These are phyloP conservation scores for Mythimna ferrago DNA, from an alignment of 2,888 invertebrate species.

Conservation along the genomic window DNA sequence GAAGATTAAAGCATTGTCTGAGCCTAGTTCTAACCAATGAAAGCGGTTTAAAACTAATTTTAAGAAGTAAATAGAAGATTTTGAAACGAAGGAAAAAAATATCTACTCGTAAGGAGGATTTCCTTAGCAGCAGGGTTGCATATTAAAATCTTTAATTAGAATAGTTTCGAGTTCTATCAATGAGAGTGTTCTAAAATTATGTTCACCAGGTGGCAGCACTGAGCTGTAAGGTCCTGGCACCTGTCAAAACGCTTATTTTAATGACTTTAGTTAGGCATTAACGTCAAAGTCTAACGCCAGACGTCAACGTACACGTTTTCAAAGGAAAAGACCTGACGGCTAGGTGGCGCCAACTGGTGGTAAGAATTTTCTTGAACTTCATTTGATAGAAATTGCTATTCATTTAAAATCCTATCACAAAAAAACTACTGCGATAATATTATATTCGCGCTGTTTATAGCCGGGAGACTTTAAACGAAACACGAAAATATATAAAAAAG, in stretches of 20 bases:
- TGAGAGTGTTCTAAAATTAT: too few species aligned
- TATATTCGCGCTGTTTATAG: slow-evolving; percentile 30
- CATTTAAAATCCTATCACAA: slow-evolving; percentile 3
- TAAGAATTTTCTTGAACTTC: too few species aligned
- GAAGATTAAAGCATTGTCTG: background rate
- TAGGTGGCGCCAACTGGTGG: too few species aligned
- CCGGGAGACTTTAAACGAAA: slow-evolving; percentile 18
- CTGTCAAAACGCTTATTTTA: too few species aligned
- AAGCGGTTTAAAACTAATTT: background rate
- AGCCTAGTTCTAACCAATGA: background rate
- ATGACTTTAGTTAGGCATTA: too few species aligned
- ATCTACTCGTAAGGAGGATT: background rate
- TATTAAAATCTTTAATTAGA: background rate
- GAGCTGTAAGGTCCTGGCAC: too few species aligned
- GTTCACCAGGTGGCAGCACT: too few species aligned
- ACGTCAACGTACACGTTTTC: too few species aligned
- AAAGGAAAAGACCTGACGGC: too few species aligned
- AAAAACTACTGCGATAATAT: background rate
- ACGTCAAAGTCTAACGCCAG: too few species aligned
- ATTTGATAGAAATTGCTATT: background rate
- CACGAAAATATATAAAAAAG: slow-evolving; percentile 7
- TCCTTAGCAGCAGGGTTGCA: background rate
- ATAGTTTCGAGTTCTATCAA: background rate
- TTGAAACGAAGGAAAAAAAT: background rate
- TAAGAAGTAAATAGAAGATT: background rate